Evolutionary conservation across 2,888 invertebrate genomes (phyloP).

Genomic region (Isoperla grammatica): DNA sequence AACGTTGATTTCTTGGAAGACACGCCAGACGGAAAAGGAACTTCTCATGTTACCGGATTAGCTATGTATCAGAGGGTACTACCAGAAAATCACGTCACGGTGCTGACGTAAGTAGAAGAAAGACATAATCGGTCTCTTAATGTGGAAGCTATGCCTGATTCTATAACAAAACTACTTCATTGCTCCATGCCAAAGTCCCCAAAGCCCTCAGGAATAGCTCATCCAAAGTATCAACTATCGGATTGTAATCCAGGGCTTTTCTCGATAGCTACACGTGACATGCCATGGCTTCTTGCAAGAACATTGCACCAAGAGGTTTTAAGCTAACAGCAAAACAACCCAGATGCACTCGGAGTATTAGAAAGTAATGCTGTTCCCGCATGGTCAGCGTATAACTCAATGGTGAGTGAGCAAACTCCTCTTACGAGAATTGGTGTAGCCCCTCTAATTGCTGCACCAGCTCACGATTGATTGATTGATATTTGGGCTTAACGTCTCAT

Average conservation of each 20-base stretch:
- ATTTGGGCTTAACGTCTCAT: too few species aligned
- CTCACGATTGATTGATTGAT: slow-evolving; percentile 15
- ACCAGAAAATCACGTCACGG: slow-evolving; percentile 2
- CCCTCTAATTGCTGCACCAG: slow-evolving; percentile 3
- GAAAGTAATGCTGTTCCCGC: not conserved
- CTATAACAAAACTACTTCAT: slow-evolving; percentile 6
- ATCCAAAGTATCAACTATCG: not conserved
- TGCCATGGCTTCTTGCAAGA: slow-evolving; percentile 15
- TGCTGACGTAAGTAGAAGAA: not conserved
- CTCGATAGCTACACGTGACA: not conserved
- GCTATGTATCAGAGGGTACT: slow-evolving; percentile 18
- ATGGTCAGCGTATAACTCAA: slow-evolving; percentile 15
- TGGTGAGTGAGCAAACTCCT: not conserved
- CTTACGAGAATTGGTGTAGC: not conserved
- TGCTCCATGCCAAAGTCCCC: slow-evolving; percentile 11
- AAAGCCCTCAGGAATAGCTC: not conserved
- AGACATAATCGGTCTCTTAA: not conserved
- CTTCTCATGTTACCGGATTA: slow-evolving; percentile 22
- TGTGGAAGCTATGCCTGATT: not conserved
- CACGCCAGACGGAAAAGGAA: slow-evolving; percentile 22
- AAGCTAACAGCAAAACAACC: too few species aligned
- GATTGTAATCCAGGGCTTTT: not conserved
- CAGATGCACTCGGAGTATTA: too few species aligned
- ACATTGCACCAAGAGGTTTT: not conserved
- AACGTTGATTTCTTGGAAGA: slow-evolving; percentile 24